Conservation (phyloP, 2,888 invertebrate species). For the Therioaphis trifolii region DNA sequence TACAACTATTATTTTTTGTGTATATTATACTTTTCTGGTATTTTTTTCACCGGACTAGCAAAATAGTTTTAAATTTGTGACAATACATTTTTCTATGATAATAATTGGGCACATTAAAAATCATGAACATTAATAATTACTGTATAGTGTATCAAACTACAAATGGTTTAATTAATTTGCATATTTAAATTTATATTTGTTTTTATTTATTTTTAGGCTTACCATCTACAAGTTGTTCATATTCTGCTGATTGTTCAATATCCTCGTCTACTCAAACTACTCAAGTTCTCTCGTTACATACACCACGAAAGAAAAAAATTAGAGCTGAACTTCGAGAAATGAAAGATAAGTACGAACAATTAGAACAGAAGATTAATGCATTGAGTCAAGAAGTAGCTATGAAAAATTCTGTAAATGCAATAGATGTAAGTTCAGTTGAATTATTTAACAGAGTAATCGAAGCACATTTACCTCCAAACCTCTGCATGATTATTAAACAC, state of each 20-base stretch:
- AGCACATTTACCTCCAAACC: background rate
- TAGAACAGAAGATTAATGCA: too few species aligned
- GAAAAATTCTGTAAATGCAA: background rate
- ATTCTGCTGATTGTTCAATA: background rate
- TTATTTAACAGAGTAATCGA: background rate
- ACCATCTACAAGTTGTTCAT: background rate
- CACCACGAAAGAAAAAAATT: conserved; percentile 4
- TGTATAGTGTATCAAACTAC: background rate
- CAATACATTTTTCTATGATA: too few species aligned
- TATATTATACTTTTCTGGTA: too few species aligned
- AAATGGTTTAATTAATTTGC: background rate
- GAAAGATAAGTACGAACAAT: too few species aligned
- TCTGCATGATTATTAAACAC: background rate
- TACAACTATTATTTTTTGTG: too few species aligned
- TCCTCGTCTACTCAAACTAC: conserved; percentile 1
- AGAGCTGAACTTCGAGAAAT: background rate
- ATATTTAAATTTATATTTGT: background rate
- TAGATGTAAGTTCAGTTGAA: background rate
- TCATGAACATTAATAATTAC: background rate
- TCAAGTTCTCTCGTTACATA: background rate
- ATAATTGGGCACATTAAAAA: too few species aligned
- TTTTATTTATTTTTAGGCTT: background rate
- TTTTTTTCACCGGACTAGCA: too few species aligned
- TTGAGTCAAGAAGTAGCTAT: too few species aligned
- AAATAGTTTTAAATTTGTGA: too few species aligned